phyloP scores from a whole-genome alignment of 2,888 invertebrate genomes.

The Eudiplozoon nipponicum region DNA sequence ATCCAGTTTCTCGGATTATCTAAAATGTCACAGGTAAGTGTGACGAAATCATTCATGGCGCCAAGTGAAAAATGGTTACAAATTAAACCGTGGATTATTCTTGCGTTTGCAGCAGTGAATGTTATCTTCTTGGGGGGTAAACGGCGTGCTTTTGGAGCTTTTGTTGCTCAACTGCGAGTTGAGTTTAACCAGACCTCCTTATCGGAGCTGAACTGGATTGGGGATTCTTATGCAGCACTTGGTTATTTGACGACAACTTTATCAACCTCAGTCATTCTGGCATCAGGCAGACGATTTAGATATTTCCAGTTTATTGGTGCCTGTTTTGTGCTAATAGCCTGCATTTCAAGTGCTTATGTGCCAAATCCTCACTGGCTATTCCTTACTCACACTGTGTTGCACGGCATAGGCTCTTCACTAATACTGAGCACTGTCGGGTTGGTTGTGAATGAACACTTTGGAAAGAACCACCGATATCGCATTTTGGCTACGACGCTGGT shows the following conservation, averaged over 20 bases:
- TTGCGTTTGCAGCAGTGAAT: constrained; percentile 15
- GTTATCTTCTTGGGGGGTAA: constrained; percentile 17
- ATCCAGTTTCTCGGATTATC: too few relatives aligned
- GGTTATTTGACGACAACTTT: constrained; percentile 16
- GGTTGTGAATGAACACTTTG: constrained; percentile 16
- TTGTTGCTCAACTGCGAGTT: constrained; percentile 16
- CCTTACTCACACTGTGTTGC: constrained; percentile 16
- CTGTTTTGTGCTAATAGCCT: constrained; percentile 11
- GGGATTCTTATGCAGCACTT: constrained; percentile 16
- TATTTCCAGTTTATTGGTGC: constrained; percentile 15
- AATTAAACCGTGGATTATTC: constrained; percentile 11
- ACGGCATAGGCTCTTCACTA: constrained; percentile 15
- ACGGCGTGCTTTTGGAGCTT: constrained; percentile 16
- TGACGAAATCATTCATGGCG: too few relatives aligned
- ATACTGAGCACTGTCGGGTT: constrained; percentile 14
- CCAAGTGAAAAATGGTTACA: too few relatives aligned
- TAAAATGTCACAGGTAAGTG: too few relatives aligned
- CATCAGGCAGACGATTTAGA: constrained; percentile 6
- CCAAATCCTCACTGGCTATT: constrained; percentile 16
- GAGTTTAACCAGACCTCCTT: constrained; percentile 15
- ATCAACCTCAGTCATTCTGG: constrained; percentile 10
- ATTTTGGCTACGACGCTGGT: constrained; percentile 16
- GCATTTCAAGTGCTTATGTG: constrained; percentile 13
- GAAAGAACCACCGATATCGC: constrained; percentile 16
- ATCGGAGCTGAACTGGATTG: constrained; percentile 16